Evolutionary conservation across 2,888 invertebrate genomes (phyloP), one percentile per base, ranked within the genome.

Genomic region (Limnephilus lunatus): DNA sequence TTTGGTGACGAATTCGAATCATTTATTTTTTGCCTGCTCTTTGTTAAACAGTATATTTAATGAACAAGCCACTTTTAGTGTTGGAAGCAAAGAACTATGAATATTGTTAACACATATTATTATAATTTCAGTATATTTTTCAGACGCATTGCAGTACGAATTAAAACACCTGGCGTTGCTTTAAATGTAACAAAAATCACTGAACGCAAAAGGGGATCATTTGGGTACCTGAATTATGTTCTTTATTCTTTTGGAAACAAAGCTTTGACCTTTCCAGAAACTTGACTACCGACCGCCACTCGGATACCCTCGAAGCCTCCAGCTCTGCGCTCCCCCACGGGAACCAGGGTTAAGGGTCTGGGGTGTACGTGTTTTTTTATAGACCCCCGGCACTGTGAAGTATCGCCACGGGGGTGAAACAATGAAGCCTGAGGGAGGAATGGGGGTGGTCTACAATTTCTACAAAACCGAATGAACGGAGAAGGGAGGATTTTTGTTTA

Each of bases 181-280:
- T n/a, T 15, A 48, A 15, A 48, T 48, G 48, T 68, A 25, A 25
- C 9, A 9, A 68, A 68, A 68, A 7, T 2, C 25, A n/a, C 25
- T n/a, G 25, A 68, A 68, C n/a, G 68, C 25, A n/a, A n/a, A n/a
- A 25, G 25, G 25, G 25, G 53, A 7, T 19, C 44, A 25, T 39
- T 85, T n/a, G n/a, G 25, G 30, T 48, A 0, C n/a, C 48, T 86
- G 15, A 48, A 86, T 86, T 86, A 25, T 2, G 19, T 39, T 48
- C 7, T 86, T 86, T 48, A 86, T 86, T 86, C 48, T 30, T 15
- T 86, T 44, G 25, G 31, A 86, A 86, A 86, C 86, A 86, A 86
- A n/a, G 86, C 44, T n/a, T 4, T 44, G 86, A 86, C 86, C 86
- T 86, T 86, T 86, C 86, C 48, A 86, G 14, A 44, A 44, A 86